These are phyloP conservation scores for Epinotia brunnichana DNA, from an alignment of 2,888 invertebrate genomes.

Conservation along the genomic window DNA sequence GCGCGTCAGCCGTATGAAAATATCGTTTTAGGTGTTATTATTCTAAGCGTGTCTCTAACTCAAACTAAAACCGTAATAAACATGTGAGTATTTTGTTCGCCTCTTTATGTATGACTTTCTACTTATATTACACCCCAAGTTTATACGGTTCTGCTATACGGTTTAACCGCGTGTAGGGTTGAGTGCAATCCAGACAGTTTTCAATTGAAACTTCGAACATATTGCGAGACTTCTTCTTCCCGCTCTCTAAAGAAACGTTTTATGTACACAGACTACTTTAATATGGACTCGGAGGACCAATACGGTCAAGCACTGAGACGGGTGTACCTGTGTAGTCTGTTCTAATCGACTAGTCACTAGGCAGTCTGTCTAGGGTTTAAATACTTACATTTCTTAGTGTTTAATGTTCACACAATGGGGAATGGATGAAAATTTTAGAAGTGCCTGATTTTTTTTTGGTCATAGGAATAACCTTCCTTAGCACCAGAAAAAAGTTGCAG, in stretches of 20 bases:
- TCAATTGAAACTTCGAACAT: conserved; percentile 6
- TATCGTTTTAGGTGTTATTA: too few relatives aligned
- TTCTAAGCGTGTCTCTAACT: too few relatives aligned
- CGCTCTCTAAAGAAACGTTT: not conserved
- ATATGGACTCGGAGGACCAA: conserved; percentile 8
- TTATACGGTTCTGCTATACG: not conserved
- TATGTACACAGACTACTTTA: not conserved
- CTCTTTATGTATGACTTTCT: not conserved
- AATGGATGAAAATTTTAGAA: too few relatives aligned
- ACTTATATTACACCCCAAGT: not conserved
- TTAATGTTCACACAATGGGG: not conserved
- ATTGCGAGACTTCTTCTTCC: conserved; percentile 13
- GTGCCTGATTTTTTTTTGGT: too few relatives aligned
- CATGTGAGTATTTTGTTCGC: too few relatives aligned
- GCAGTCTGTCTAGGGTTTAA: conserved; percentile 4
- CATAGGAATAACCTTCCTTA: too few relatives aligned
- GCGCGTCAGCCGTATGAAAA: too few relatives aligned
- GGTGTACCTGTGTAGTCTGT: not conserved
- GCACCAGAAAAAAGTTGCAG: too few relatives aligned
- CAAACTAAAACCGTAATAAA: too few relatives aligned
- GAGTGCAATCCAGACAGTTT: conserved; percentile 22
- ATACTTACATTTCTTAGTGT: not conserved
- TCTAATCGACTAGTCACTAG: not conserved
- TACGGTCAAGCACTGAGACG: not conserved
- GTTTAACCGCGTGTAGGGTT: not conserved